Percentiles rank a stretch among this genome's conserved stretches.
Evolutionary conservation across 2,797 vertebrate genomes (phyloP).

Genomic region (Tangara arthus): DNA sequence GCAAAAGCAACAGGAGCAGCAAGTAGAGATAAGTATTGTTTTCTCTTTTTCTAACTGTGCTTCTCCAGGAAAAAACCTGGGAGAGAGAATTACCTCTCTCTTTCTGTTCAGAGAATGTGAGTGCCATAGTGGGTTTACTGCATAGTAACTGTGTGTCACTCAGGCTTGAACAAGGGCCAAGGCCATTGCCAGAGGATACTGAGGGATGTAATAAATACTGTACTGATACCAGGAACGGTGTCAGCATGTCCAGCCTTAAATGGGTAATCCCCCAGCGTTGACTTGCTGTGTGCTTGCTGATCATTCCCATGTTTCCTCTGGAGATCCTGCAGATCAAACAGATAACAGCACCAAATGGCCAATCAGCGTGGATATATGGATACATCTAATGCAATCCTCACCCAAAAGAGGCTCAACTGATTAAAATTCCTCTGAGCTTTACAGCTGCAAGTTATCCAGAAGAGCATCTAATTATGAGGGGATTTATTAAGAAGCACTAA

Average conservation of each 20-base stretch:
- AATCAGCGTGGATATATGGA: not conserved
- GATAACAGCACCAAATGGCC: not conserved
- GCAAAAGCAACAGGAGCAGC: not conserved
- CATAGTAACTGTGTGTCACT: accelerated
- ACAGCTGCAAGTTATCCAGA: not conserved
- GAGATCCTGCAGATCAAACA: not conserved
- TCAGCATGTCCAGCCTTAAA: not conserved
- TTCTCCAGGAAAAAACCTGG: not conserved
- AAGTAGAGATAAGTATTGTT: not conserved
- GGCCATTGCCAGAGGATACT: not conserved
- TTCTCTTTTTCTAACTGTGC: not conserved
- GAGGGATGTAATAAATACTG: not conserved
- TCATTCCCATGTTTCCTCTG: not conserved
- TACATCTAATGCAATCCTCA: not conserved
- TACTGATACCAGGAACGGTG: not conserved
- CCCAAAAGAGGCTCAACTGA: not conserved
- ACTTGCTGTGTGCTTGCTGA: not conserved
- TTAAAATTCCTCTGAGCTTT: not conserved
- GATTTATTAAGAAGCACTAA: not conserved
- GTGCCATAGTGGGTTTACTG: not conserved
- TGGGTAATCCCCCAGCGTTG: not conserved
- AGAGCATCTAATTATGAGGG: not conserved
- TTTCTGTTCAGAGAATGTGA: not conserved
- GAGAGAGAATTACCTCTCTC: not conserved
- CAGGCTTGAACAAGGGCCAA: not conserved